These are phyloP conservation scores for Porites cylindrica DNA, from an alignment of 92 coral and sea anemone species.

Conservation along the genomic window DNA sequence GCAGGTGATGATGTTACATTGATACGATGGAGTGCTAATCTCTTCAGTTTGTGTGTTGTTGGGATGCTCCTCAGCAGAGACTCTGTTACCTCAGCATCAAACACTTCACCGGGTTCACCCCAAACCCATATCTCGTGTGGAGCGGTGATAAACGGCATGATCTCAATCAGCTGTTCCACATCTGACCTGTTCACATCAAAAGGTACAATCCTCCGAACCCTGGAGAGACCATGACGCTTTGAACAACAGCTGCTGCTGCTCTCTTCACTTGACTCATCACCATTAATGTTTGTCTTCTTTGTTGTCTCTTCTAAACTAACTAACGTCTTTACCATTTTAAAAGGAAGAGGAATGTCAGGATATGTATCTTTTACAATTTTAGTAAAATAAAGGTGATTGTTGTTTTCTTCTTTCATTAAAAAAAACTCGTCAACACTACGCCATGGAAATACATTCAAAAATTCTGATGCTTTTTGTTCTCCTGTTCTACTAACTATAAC, in stretches of 20 bases:
- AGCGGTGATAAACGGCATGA: not conserved
- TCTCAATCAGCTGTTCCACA: not conserved
- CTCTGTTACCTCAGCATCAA: not conserved
- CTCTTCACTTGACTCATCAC: not conserved
- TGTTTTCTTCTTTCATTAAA: not conserved
- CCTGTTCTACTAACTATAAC: constrained; percentile 16
- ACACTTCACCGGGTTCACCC: not conserved
- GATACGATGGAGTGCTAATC: not conserved
- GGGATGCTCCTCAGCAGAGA: not conserved
- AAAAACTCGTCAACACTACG: not conserved
- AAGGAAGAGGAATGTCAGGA: not conserved
- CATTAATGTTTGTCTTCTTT: not conserved
- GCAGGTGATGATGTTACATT: not conserved
- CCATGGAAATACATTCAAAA: not conserved
- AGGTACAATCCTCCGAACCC: not conserved
- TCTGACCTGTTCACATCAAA: not conserved
- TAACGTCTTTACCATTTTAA: constrained; percentile 9
- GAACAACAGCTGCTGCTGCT: not conserved
- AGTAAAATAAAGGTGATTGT: not conserved
- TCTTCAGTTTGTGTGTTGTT: not conserved
- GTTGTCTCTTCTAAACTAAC: not conserved
- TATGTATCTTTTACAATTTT: accelerated
- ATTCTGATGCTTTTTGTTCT: constrained; percentile 18
- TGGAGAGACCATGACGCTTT: not conserved
- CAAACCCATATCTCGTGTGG: accelerated